Percentiles rank a stretch among this genome's conserved stretches.
Conservation (phyloP, 1,140 invertebrate species). For the Ylistrum balloti region DNA sequence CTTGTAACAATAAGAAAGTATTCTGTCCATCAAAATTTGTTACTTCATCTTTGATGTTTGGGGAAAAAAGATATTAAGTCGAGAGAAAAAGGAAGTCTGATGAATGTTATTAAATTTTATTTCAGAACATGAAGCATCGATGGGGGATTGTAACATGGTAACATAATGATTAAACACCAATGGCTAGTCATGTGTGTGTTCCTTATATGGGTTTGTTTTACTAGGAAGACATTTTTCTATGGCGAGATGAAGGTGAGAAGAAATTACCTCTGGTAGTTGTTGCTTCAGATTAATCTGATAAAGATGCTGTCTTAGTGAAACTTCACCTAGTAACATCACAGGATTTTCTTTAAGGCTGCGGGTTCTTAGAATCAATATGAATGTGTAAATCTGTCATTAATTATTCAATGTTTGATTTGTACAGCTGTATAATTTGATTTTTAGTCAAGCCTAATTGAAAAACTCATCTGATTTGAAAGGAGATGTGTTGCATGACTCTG, state of each 20-base stretch:
- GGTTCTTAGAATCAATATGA: not conserved
- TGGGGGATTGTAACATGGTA: too few species aligned
- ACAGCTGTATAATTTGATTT: not conserved
- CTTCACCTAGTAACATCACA: not conserved
- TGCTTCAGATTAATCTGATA: not conserved
- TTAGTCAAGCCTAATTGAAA: not conserved
- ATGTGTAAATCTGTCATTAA: not conserved
- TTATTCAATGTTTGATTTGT: not conserved
- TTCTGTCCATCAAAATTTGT: too few species aligned
- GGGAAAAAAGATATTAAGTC: too few species aligned
- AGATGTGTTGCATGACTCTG: not conserved
- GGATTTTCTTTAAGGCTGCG: not conserved
- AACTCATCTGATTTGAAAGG: not conserved
- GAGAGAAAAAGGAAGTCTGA: too few species aligned
- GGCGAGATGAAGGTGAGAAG: not conserved
- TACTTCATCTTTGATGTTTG: too few species aligned
- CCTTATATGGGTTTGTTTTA: not conserved
- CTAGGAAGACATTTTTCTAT: too few species aligned
- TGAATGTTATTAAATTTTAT: too few species aligned
- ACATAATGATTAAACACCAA: not conserved
- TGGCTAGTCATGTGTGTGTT: not conserved
- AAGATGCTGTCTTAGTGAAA: not conserved
- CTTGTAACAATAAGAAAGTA: too few species aligned
- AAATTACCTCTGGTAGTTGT: not conserved
- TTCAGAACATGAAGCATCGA: too few species aligned